phyloP scores from a whole-genome alignment of 2,888 invertebrate species.

The Schizotus pectinicornis region DNA sequence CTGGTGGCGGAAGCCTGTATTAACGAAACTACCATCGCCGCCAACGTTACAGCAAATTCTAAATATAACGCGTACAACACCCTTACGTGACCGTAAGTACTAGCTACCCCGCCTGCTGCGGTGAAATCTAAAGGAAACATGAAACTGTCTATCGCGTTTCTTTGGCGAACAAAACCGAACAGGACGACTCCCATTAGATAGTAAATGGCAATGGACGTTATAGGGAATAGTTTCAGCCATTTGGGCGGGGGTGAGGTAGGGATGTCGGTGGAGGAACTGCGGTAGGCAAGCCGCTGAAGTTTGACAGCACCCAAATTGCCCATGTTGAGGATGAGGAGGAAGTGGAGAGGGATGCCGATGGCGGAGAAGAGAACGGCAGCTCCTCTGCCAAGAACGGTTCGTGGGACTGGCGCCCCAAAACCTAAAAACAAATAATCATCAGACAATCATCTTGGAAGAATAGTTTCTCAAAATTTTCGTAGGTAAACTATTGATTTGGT shows the following conservation, averaged over 20 bases:
- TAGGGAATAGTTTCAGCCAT: constrained; percentile 58
- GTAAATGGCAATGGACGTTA: constrained; percentile 60
- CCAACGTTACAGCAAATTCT: constrained; percentile 69
- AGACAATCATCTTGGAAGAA: background rate
- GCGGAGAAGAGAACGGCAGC: constrained; percentile 69
- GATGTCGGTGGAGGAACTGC: constrained; percentile 41
- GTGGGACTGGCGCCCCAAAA: constrained; percentile 75
- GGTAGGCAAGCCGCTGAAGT: constrained; percentile 57
- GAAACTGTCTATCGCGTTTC: constrained; percentile 62
- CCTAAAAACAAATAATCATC: constrained; percentile 57
- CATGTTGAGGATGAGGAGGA: constrained; percentile 66
- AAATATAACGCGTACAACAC: constrained; percentile 71
- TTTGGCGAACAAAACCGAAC: constrained; percentile 66
- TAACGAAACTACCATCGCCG: constrained; percentile 66
- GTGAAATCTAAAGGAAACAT: constrained; percentile 76
- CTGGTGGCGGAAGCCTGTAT: constrained; percentile 66
- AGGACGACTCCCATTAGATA: constrained; percentile 65
- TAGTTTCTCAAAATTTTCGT: no score
- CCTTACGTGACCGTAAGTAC: constrained; percentile 64
- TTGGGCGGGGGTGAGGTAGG: constrained; percentile 43
- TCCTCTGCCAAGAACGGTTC: constrained; percentile 67
- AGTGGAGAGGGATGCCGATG: constrained; percentile 71
- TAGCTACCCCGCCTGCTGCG: constrained; percentile 71
- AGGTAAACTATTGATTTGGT: no score
- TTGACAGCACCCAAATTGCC: constrained; percentile 61